Conservation (phyloP, 2,888 invertebrate species). For the Macropis europaea region DNA sequence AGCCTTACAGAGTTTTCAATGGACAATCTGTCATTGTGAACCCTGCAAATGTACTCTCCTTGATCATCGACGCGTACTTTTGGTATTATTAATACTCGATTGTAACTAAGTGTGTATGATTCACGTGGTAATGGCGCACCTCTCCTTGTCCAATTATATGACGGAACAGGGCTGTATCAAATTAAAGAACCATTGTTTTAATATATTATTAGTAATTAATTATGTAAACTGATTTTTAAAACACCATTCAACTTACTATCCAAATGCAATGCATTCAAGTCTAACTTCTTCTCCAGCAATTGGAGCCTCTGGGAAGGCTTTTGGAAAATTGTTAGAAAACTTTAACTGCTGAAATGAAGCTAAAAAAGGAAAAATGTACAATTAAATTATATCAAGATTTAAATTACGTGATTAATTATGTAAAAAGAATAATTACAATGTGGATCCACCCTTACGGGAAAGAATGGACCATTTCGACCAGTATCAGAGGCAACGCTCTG, state of each 20-base stretch:
- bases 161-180: slow-evolving; percentile 88
- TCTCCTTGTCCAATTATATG: slow-evolving; percentile 94
- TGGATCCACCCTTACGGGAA: slow-evolving; percentile 89
- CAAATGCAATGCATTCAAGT: slow-evolving; percentile 97
- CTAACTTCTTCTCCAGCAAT: slow-evolving; percentile 93
- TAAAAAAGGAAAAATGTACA: slow-evolving; percentile 66
- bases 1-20: slow-evolving; percentile 89
- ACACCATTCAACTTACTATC: slow-evolving; percentile 85
- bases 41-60: slow-evolving; percentile 94
- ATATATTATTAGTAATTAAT: background rate
- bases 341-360: slow-evolving; percentile 94
- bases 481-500: slow-evolving; percentile 92
- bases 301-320: slow-evolving; percentile 96
- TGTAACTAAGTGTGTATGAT: slow-evolving; percentile 87
- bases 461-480: slow-evolving; percentile 95
- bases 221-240: background rate
- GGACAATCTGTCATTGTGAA: slow-evolving; percentile 89
- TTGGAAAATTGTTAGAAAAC: slow-evolving; percentile 97
- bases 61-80: slow-evolving; percentile 95
- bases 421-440: slow-evolving; percentile 83
- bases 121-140: slow-evolving; percentile 88
- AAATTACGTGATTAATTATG: background rate
- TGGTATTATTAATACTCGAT: slow-evolving; percentile 92
- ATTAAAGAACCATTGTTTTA: slow-evolving; percentile 3
- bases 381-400: background rate